These are phyloP conservation scores for Podarcis cretensis DNA, from an alignment of 2,113 vertebrate species.

Conservation along the genomic window DNA sequence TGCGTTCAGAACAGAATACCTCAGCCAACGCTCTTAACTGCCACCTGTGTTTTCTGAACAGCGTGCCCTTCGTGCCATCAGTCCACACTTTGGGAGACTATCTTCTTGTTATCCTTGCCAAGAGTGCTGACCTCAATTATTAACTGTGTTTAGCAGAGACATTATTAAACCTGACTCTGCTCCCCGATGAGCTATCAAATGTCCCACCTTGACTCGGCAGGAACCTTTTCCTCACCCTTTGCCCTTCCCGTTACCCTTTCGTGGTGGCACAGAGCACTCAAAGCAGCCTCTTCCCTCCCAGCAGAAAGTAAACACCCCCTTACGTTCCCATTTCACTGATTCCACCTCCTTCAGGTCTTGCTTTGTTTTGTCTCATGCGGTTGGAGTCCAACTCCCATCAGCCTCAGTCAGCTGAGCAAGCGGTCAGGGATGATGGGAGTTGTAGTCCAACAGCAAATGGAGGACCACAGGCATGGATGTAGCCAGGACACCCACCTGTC, in stretches of 20 bases:
- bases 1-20: slow-evolving; percentile 16
- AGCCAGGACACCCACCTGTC: no score
- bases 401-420: background rate
- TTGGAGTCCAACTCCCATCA: background rate
- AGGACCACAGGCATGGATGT: no score
- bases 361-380: background rate
- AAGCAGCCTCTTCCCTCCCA: slow-evolving; percentile 50
- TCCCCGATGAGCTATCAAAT: slow-evolving; percentile 81
- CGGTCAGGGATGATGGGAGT: background rate
- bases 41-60: slow-evolving; percentile 21
- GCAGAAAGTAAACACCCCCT: background rate
- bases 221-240: slow-evolving; percentile 82
- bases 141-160: slow-evolving; percentile 75
- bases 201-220: slow-evolving; percentile 74
- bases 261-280: slow-evolving; percentile 66
- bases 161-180: slow-evolving; percentile 82
- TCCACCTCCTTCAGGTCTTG: background rate
- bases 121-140: slow-evolving; percentile 82
- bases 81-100: slow-evolving; percentile 66
- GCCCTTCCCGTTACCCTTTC: slow-evolving; percentile 80
- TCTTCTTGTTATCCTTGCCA: slow-evolving; percentile 72
- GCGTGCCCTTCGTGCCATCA: slow-evolving; percentile 58
- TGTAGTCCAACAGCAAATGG: no score
- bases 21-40: slow-evolving; percentile 15
- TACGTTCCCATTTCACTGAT: background rate